phyloP scores from a whole-genome alignment of 2,888 invertebrate species.

The Folsomia manolachei region DNA sequence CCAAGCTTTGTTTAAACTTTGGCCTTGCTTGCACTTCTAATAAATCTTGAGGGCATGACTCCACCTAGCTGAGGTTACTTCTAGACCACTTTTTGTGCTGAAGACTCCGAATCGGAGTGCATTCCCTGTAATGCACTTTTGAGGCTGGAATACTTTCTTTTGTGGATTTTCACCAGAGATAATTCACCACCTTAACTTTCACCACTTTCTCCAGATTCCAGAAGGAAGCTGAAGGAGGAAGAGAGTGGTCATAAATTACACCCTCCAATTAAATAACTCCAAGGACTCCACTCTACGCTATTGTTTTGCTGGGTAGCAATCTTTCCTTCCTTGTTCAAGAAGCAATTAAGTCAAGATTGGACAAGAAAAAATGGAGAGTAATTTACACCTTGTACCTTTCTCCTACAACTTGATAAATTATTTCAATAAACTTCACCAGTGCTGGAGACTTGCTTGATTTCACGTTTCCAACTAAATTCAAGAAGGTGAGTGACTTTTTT shows the following conservation, averaged over 20 bases:
- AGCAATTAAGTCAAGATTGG: not conserved
- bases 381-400: conserved; percentile 35
- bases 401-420: conserved; percentile 42
- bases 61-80: too few relatives aligned
- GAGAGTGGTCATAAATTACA: not conserved
- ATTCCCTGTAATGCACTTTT: not conserved
- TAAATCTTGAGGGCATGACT: not conserved
- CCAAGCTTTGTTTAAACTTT: not conserved
- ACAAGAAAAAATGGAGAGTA: conserved; percentile 4
- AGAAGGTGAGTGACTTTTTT: too few relatives aligned
- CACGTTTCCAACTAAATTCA: not conserved
- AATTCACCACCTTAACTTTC: not conserved
- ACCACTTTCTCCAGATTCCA: not conserved
- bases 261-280: not conserved
- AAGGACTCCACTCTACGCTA: not conserved
- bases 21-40: not conserved
- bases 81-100: too few relatives aligned
- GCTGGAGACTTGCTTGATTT: conserved; percentile 11
- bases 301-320: not conserved
- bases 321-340: not conserved
- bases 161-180: not conserved
- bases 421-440: conserved; percentile 37
- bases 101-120: not conserved
- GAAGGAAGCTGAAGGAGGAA: not conserved
- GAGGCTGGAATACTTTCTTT: not conserved